Evolutionary conservation across 2,113 vertebrate genomes (phyloP).

Genomic region (Dinomys branickii): DNA sequence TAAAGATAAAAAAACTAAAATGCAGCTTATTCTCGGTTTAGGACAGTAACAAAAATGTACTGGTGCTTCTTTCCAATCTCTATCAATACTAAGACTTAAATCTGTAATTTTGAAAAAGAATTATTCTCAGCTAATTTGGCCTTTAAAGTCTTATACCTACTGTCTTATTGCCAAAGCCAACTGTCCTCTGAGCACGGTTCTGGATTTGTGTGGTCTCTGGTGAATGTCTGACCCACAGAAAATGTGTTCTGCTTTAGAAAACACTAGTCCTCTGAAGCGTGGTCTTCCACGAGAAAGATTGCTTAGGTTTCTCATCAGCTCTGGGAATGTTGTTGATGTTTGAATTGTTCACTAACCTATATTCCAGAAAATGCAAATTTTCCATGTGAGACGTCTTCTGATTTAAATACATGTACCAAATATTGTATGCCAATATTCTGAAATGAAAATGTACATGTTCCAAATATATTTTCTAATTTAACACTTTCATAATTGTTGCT

Average conservation of each 20-base stretch:
- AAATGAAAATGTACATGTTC: not conserved
- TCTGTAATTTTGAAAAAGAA: not conserved
- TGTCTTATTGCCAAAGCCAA: not conserved
- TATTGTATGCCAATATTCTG: not conserved
- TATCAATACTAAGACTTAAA: not conserved
- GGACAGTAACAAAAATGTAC: not conserved
- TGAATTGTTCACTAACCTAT: not conserved
- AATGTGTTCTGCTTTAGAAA: not conserved
- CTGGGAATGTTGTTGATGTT: not conserved
- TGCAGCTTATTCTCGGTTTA: not conserved
- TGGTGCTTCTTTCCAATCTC: not conserved
- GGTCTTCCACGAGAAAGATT: not conserved
- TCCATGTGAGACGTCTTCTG: not conserved
- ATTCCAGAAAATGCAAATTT: slow-evolving; percentile 18
- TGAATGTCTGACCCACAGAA: not conserved
- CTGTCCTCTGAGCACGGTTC: not conserved
- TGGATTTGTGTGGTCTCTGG: not conserved
- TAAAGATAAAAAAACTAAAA: not conserved
- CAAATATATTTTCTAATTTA: not conserved
- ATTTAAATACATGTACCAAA: not conserved
- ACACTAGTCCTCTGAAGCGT: not conserved
- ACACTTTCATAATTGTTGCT: not conserved
- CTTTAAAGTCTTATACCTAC: not conserved
- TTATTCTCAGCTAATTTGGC: not conserved
- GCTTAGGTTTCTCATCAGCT: not conserved